phyloP scores from a whole-genome alignment of 2,888 invertebrate species.

The Chrysodeixis includens region DNA sequence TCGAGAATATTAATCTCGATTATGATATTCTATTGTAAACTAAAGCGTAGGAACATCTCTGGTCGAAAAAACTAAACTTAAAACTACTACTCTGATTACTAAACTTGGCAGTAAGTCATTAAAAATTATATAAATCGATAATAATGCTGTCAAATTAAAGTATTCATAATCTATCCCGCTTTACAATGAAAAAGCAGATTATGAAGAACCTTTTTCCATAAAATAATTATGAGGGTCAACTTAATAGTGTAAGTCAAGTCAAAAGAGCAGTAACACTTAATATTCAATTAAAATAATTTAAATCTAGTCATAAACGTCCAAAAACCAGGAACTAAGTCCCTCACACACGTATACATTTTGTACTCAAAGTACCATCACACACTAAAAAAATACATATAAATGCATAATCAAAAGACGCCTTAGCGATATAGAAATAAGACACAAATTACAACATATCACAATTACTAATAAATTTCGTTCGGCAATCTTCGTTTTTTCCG shows the following conservation, averaged over 20 bases:
- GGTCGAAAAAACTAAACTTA: conserved; percentile 19
- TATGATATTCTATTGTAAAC: not conserved
- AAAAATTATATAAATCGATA: not conserved
- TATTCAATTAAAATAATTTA: conserved; percentile 20
- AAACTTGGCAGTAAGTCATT: conserved; percentile 35
- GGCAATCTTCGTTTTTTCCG: conserved; percentile 12
- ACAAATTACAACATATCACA: conserved; percentile 52
- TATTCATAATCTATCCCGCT: not conserved
- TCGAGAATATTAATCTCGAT: too few relatives aligned
- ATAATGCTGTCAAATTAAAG: conserved; percentile 1
- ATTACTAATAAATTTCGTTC: conserved; percentile 31
- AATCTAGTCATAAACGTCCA: conserved; percentile 27
- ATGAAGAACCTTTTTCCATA: not conserved
- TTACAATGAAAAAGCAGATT: not conserved
- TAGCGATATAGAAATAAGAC: conserved; percentile 42
- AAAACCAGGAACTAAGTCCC: conserved; percentile 69
- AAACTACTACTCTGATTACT: conserved; percentile 35
- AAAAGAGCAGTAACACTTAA: conserved; percentile 31
- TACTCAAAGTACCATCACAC: conserved; percentile 79
- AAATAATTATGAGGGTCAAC: not conserved
- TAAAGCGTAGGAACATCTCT: conserved; percentile 17
- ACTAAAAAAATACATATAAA: conserved; percentile 51
- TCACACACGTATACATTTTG: conserved; percentile 67
- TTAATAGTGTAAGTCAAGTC: conserved; percentile 42
- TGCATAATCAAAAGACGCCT: conserved; percentile 63